Evolutionary conservation across 2,888 invertebrate genomes (phyloP), one percentile per base, ranked within the genome.

Genomic region (Barypeithes pellucidus): DNA sequence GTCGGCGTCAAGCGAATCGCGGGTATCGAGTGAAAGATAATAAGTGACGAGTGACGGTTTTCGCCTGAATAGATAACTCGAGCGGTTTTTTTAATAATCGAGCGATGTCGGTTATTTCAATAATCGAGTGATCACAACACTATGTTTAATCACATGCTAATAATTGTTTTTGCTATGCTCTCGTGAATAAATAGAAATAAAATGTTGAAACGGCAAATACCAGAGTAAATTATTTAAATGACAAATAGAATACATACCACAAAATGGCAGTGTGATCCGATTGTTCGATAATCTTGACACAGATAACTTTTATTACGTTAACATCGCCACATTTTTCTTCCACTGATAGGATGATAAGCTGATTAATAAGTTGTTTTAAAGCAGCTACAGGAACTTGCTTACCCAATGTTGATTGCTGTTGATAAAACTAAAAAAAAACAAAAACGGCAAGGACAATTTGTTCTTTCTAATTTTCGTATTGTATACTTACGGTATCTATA

Each of bases 191-290:
- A n/a, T n/a, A n/a, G n/a, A n/a, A n/a, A n/a, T n/a, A n/a, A n/a
- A n/a, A n/a, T n/a, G n/a, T n/a, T n/a, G n/a, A n/a, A n/a, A n/a
- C n/a, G n/a, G n/a, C n/a, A n/a, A n/a, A n/a, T n/a, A n/a, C n/a
- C n/a, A n/a, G n/a, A n/a, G n/a, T n/a, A n/a, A n/a, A n/a, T n/a
- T n/a, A n/a, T n/a, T n/a, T n/a, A n/a, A 29, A 29, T 29, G 7
- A 29, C 43, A 61, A 75, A 70, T 36, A 39, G 33, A 18, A 24
- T 22, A 66, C 72, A 80, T 84, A 91, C 93, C 93, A 92, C 81
- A 93, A 90, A 65, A 93, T 89, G 80, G 90, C 91, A 2, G 94
- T 94, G 79, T 92, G 92, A 84, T 94, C 92, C 5, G 93, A 91
- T 78, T 90, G 89, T 82, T 94, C 94, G 75, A 95, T 90, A 73